These are phyloP conservation scores for Bombus breviceps DNA, from an alignment of 1,140 invertebrate species.

Conservation along the genomic window DNA sequence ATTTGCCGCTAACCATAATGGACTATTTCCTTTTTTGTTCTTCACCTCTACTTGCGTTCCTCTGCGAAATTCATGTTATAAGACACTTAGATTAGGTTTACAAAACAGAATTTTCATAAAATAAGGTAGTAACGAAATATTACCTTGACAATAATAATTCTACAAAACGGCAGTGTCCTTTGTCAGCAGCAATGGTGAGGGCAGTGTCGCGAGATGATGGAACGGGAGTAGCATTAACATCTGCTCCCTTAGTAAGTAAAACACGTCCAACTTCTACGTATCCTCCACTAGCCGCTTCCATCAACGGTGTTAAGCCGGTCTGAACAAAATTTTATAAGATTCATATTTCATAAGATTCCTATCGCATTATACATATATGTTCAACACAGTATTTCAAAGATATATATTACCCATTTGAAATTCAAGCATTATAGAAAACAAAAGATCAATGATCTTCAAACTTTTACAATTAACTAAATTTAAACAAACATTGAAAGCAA, in stretches of 20 bases:
- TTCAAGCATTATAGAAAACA: not conserved
- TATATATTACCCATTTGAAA: not conserved
- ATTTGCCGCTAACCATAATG: constrained; percentile 98
- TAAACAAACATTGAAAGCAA: not conserved
- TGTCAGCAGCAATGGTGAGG: constrained; percentile 99
- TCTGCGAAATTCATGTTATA: constrained; percentile 74
- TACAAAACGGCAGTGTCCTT: constrained; percentile 98
- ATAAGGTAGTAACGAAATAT: not conserved
- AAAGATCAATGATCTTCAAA: not conserved
- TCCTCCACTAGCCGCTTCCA: constrained; percentile 99
- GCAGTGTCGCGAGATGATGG: constrained; percentile 99
- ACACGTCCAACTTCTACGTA: constrained; percentile 99
- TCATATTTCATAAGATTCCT: not conserved
- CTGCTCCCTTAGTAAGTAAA: constrained; percentile 97
- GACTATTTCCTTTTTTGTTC: constrained; percentile 99
- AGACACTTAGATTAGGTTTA: not conserved
- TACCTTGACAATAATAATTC: constrained; percentile 88
- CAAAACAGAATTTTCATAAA: not conserved
- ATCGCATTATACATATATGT: not conserved
- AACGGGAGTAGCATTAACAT: constrained; percentile 99
- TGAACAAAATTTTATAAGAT: constrained; percentile 68
- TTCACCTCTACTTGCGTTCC: constrained; percentile 97
- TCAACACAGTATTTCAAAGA: not conserved
- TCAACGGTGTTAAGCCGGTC: constrained; percentile 98
- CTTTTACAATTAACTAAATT: not conserved